Conservation (phyloP, 2,888 invertebrate species). For the Tachina lurida region DNA sequence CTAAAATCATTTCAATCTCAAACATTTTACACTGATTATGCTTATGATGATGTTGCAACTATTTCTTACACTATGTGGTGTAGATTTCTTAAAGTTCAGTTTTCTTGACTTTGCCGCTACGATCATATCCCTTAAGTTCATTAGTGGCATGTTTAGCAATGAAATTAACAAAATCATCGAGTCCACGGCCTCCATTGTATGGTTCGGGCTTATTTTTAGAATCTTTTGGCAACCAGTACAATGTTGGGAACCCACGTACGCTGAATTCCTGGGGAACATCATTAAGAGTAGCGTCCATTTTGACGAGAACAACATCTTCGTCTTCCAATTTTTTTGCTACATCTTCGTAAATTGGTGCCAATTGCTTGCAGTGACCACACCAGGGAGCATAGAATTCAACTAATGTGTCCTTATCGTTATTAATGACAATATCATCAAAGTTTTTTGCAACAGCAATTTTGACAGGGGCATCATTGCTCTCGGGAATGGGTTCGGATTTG, state of each 20-base stretch:
- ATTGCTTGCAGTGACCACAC: conserved; percentile 99
- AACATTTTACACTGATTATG: conserved; percentile 34
- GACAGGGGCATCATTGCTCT: conserved; percentile 91
- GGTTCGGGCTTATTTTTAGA: conserved; percentile 89
- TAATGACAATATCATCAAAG: conserved; percentile 96
- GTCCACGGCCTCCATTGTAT: conserved; percentile 96
- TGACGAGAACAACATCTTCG: conserved; percentile 96
- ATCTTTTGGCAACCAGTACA: conserved; percentile 97
- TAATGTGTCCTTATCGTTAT: conserved; percentile 95
- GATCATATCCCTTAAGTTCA: conserved; percentile 93
- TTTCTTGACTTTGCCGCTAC: conserved; percentile 88
- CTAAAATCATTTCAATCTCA: conserved; percentile 45
- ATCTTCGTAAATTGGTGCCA: conserved; percentile 96
- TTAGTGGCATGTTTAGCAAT: conserved; percentile 95
- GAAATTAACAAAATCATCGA: conserved; percentile 97
- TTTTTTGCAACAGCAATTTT: conserved; percentile 97
- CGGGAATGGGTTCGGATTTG: conserved; percentile 97
- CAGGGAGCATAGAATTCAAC: conserved; percentile 99
- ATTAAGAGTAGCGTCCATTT: conserved; percentile 99
- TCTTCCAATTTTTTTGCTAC: conserved; percentile 93
- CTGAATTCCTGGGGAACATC: conserved; percentile 96
- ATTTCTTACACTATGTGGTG: conserved; percentile 18
- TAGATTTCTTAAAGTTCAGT: conserved; percentile 79
- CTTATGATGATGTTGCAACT: conserved; percentile 17
- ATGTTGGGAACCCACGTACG: conserved; percentile 98